phyloP scores from a whole-genome alignment of 2,888 invertebrate species.

The Epistrophella euchroma region DNA sequence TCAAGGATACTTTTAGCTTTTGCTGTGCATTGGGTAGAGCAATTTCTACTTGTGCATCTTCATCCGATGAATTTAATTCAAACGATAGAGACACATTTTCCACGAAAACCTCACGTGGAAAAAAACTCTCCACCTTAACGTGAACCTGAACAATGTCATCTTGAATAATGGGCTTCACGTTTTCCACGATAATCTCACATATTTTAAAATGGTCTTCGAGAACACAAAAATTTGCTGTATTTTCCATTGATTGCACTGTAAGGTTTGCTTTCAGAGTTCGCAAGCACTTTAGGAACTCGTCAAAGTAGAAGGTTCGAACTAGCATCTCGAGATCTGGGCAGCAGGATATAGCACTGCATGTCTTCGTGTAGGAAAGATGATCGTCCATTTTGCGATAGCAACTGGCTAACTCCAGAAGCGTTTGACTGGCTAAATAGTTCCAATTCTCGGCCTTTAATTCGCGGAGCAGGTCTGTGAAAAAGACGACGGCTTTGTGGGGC shows the following conservation, averaged over 20 bases:
- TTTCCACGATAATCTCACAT: conserved; percentile 80
- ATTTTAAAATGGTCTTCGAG: conserved; percentile 85
- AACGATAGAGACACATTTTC: conserved; percentile 87
- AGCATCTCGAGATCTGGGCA: conserved; percentile 90
- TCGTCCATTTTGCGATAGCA: conserved; percentile 93
- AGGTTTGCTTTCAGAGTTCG: conserved; percentile 81
- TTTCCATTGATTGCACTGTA: conserved; percentile 80
- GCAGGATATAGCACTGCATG: conserved; percentile 92
- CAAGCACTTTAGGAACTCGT: conserved; percentile 91
- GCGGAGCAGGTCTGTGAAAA: conserved; percentile 93
- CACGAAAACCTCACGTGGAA: conserved; percentile 88
- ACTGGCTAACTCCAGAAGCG: conserved; percentile 92
- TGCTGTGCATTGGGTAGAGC: conserved; percentile 80
- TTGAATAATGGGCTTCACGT: conserved; percentile 82
- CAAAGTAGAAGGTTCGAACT: conserved; percentile 90
- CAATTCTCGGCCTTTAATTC: conserved; percentile 95
- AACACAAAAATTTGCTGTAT: conserved; percentile 82
- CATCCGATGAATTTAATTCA: conserved; percentile 84
- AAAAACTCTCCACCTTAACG: conserved; percentile 85
- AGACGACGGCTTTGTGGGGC: conserved; percentile 94
- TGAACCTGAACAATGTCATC: conserved; percentile 86
- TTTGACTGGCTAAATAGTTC: conserved; percentile 92
- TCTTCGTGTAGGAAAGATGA: conserved; percentile 88
- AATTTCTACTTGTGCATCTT: conserved; percentile 21
- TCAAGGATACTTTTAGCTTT: conserved; percentile 86